These are phyloP conservation scores for Empis stercorea DNA, from an alignment of 2,888 invertebrate genomes.

Conservation along the genomic window DNA sequence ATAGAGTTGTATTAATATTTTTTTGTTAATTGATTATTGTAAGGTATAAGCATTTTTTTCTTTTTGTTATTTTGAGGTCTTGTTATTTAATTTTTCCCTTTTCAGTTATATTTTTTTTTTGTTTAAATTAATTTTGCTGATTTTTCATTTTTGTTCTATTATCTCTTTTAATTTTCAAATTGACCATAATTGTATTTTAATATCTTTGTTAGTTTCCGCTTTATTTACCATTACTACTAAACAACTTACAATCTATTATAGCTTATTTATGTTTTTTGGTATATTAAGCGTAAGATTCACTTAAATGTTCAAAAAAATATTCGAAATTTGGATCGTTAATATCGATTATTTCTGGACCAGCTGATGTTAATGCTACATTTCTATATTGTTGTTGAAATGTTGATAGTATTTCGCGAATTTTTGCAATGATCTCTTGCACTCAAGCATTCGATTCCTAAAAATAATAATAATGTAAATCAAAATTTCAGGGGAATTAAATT, in stretches of 20 bases:
- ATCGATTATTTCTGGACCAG: conserved; percentile 33
- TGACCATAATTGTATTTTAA: too few relatives aligned
- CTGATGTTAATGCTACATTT: conserved; percentile 37
- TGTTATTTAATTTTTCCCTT: neutral
- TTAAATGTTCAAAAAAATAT: conserved; percentile 50
- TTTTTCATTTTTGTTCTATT: neutral
- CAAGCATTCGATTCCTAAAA: conserved; percentile 78
- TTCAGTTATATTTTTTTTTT: neutral
- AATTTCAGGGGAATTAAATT: conserved; percentile 23
- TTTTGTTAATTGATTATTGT: too few relatives aligned
- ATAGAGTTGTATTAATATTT: neutral
- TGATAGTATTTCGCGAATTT: conserved; percentile 65
- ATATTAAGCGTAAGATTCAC: conserved; percentile 49
- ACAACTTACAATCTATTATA: too few relatives aligned
- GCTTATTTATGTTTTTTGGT: neutral
- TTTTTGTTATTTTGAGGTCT: too few relatives aligned
- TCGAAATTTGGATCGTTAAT: conserved; percentile 43
- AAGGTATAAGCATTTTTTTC: too few relatives aligned
- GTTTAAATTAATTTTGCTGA: neutral
- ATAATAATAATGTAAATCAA: too few relatives aligned
- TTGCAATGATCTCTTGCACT: conserved; percentile 78
- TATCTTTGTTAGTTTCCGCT: too few relatives aligned
- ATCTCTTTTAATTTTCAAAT: neutral
- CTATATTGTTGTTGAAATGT: conserved; percentile 47
- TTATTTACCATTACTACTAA: too few relatives aligned